Percentiles rank a stretch among this genome's conserved stretches.
Evolutionary conservation across 2,888 invertebrate genomes (phyloP).

Genomic region (Drosophila eohydei): DNA sequence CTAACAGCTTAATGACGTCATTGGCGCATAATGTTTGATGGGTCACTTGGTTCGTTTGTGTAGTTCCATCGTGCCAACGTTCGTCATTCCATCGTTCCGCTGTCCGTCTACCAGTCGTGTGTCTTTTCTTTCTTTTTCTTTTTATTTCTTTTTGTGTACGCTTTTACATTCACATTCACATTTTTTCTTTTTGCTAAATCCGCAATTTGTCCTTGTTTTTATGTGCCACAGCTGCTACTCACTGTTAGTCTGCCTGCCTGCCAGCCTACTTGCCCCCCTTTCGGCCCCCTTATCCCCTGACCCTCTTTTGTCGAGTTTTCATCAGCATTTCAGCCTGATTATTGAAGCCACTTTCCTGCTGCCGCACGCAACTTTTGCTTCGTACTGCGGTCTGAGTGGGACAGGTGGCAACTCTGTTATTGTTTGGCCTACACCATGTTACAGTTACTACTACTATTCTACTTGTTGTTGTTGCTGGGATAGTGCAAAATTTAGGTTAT

Average conservation of each 20-base stretch:
- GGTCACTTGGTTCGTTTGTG: conserved; percentile 57
- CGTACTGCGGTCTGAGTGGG: conserved; percentile 28
- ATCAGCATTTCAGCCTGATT: conserved; percentile 64
- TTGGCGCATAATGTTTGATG: conserved; percentile 61
- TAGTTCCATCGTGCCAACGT: conserved; percentile 14
- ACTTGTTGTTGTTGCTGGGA: conserved; percentile 38
- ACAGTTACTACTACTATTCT: conserved; percentile 36
- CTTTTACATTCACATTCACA: conserved; percentile 58
- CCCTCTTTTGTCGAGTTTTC: conserved; percentile 62
- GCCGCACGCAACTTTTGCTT: conserved; percentile 69
- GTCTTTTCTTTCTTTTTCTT: too few species aligned
- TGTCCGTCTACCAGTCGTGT: conserved; percentile 23
- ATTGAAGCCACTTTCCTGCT: conserved; percentile 65
- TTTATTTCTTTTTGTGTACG: conserved; percentile 36
- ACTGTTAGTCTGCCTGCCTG: conserved; percentile 41
- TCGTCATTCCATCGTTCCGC: conserved; percentile 18
- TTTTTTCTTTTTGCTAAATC: conserved; percentile 58
- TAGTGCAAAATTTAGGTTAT: conserved; percentile 53
- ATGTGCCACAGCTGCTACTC: conserved; percentile 62
- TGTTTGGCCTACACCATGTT: conserved; percentile 17
- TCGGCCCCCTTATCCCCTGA: background rate
- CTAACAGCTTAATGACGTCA: conserved; percentile 70
- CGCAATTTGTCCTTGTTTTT: conserved; percentile 77
- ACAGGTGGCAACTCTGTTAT: conserved; percentile 45
- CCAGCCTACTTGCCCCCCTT: conserved; percentile 12